Conservation (phyloP, 64 coral and sea anemone genomes). For the Catalaphyllia jardinei region DNA sequence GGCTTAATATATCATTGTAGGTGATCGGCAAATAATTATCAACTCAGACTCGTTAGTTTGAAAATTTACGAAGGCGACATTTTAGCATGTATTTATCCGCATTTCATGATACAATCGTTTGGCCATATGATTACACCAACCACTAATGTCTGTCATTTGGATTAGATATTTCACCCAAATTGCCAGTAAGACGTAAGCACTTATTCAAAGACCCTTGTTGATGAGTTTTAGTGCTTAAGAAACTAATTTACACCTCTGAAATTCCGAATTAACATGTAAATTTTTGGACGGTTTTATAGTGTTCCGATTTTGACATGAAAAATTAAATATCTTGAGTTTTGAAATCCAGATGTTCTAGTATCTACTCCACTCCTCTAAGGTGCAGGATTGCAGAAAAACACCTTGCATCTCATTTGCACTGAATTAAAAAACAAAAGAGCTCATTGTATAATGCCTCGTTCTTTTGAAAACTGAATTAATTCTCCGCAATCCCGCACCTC, state of each 20-base stretch:
- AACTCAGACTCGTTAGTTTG: not conserved
- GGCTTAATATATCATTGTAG: not conserved
- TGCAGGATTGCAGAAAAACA: too few species aligned
- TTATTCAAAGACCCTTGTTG: not conserved
- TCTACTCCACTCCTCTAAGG: too few species aligned
- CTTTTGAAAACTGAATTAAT: too few species aligned
- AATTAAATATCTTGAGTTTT: not conserved
- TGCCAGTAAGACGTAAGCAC: not conserved
- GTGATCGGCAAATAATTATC: not conserved
- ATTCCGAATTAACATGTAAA: too few species aligned
- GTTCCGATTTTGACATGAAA: too few species aligned
- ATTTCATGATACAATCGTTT: not conserved
- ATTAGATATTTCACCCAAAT: not conserved
- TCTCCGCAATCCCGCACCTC: too few species aligned
- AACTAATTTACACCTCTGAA: not conserved
- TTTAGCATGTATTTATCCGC: not conserved
- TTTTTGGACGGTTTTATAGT: too few species aligned
- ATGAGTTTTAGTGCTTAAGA: not conserved
- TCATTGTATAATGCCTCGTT: too few species aligned
- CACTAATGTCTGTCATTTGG: not conserved
- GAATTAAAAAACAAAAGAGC: too few species aligned
- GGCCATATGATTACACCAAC: not conserved
- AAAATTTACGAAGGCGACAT: constrained; percentile 7
- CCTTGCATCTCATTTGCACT: too few species aligned
- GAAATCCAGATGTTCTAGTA: not conserved